Conservation (phyloP, 2,113 vertebrate genomes). For the Ceuthmochares aereus region DNA sequence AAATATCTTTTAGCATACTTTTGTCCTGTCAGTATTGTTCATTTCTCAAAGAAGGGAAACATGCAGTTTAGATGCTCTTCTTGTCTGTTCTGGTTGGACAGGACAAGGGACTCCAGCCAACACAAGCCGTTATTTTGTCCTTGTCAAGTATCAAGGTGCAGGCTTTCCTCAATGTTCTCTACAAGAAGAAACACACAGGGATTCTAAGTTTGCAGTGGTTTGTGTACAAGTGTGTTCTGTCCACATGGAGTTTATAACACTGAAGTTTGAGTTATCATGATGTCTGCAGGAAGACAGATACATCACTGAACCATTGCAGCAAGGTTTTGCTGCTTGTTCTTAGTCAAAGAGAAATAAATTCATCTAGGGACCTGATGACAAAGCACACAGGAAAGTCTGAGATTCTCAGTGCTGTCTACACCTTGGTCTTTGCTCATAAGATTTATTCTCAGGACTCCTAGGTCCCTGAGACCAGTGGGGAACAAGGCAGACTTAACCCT, state of each 20-base stretch:
- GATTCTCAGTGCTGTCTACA: neutral
- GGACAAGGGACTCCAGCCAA: neutral
- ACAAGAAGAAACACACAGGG: neutral
- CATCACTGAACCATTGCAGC: neutral
- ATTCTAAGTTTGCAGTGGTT: neutral
- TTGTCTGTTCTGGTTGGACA: neutral
- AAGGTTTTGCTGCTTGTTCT: neutral
- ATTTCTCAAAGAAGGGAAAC: neutral
- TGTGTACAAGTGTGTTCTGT: neutral
- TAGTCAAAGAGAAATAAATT: neutral
- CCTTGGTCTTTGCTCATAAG: neutral
- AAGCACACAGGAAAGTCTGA: neutral
- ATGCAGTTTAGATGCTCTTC: neutral
- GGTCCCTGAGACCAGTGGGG: neutral
- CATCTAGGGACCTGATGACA: neutral
- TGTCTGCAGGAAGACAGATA: neutral
- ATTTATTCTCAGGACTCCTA: neutral
- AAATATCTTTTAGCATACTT: neutral
- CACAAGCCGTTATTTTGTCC: neutral
- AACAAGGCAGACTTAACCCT: neutral
- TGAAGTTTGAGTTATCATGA: neutral
- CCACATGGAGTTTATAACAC: neutral
- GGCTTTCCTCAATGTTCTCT: neutral
- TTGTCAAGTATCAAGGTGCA: neutral
- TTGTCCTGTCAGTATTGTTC: accelerated